These are phyloP conservation scores for Troides helena DNA, from an alignment of 2,888 invertebrate genomes.

Conservation along the genomic window DNA sequence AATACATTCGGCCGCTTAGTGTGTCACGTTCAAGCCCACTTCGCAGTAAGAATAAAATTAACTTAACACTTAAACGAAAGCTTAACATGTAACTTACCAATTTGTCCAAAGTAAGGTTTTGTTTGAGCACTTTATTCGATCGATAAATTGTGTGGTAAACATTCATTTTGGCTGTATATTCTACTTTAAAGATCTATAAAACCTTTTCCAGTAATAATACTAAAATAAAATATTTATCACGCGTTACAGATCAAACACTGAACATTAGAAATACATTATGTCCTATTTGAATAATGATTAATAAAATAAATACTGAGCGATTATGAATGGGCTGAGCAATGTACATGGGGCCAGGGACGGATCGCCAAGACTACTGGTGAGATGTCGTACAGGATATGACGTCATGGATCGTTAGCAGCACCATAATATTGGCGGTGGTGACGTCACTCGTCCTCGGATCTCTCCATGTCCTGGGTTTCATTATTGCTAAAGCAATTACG, in stretches of 20 bases:
- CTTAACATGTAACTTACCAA: constrained; percentile 51
- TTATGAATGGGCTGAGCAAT: constrained; percentile 51
- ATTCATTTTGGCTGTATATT: constrained; percentile 53
- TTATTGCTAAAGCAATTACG: constrained; percentile 46
- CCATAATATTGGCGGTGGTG: constrained; percentile 61
- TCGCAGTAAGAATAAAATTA: background rate
- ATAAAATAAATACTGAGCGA: constrained; percentile 40
- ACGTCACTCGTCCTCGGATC: constrained; percentile 64
- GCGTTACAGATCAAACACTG: background rate
- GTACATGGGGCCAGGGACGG: constrained; percentile 49
- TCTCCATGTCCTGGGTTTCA: constrained; percentile 45
- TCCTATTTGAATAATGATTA: constrained; percentile 8
- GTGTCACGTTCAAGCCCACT: constrained; percentile 4
- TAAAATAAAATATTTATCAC: background rate
- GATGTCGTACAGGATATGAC: constrained; percentile 59
- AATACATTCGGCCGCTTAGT: constrained; percentile 29
- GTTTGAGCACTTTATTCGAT: constrained; percentile 49
- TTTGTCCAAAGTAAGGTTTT: constrained; percentile 52
- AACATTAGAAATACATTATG: constrained; percentile 8
- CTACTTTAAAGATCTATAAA: constrained; percentile 1
- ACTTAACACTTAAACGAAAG: background rate
- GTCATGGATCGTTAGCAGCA: constrained; percentile 68
- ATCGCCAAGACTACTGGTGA: constrained; percentile 54
- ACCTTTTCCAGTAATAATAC: background rate
- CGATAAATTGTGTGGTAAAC: constrained; percentile 58